Evolutionary conservation across 2,113 vertebrate species (phyloP), one percentile per base, ranked within the genome.

Genomic region (Brachypodius melanocephalos): DNA sequence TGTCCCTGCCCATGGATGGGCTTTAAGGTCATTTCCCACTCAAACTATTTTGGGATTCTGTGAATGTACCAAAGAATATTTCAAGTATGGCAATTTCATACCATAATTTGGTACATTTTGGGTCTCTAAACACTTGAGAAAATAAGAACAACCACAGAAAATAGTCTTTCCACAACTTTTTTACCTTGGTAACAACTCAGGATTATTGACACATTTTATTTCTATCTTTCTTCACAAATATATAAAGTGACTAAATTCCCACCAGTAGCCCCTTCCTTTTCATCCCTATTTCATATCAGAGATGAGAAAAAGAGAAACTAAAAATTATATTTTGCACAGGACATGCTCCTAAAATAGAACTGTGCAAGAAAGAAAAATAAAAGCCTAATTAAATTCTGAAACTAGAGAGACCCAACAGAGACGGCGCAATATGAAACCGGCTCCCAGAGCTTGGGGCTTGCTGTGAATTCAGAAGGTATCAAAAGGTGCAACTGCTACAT

Each of bases 381-480:
- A 61, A 90, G 15, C 24, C 66, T 67, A 87, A 92, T 95, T 91
- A 89, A 85, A 54, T 82, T 42, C 8, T 6, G 58, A 52, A 92
- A 79, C 5, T 3, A 3, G 45, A 49, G 38, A 48, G 55, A 34
- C 7, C 40, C 66, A 73, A n/a, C 71, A 65, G 81, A 58, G 87
- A 46, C 20, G 10, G 51, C 3, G 0, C 49, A 12, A 57, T 4
- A 4, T 34, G 93, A 77, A 45, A 48, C 28, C 3, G 26, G 11
- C 25, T 48, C 24, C 48, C 7, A 19, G 59, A 51, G 66, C 26
- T 16, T 1, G 12, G 45, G 14, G 55, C 71, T 84, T 14, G 61
- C 73, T 88, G 84, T 36, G 92, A 90, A 79, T 61, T 75, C 84
- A 36, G 58, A 55, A 80, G 74, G 8, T n/a, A 92, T 49, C 86